Base-by-base conservation (phyloP, 2,888 invertebrate genomes). In the Mythimna loreyi region DNA sequence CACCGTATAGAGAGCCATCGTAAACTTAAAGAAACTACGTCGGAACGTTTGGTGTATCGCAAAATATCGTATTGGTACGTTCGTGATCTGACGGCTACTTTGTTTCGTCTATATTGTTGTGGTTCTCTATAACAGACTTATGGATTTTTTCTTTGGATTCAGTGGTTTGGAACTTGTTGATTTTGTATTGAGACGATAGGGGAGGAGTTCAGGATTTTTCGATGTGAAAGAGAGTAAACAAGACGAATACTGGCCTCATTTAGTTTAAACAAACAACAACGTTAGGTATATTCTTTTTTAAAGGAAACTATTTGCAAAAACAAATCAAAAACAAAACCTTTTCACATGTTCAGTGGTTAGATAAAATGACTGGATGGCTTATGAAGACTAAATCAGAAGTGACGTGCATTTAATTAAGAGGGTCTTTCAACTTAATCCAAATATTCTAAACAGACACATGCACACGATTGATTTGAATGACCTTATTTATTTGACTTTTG, bases 1-100 rank as follows among this genome's bases (percentile, higher is more conserved):
- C 56, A 56, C 76, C 56, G 74, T 75, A 71, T 74, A 78, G 74
- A 75, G 81, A 88, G 87, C 89, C 87, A 90, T 88, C 90, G 92
- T 91, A 91, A 91, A 91, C 84, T 89, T 88, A 81, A 85, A 87
- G 86, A 71, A 83, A 83, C 72, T 82, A 83, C 74, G 67, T 64
- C 47, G 64, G 61, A 82, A 67, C 68, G 75, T 78, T 78, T 70
- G 56, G 75, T 73, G 67, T 78, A 81, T 84, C 64, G 72, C 74
- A 55, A 73, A 76, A 84, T 82, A 78, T 78, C 65, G 67, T 76
- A 79, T 81, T 45, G 72, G 47, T 62, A 69, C 62, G 52, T 81
- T 67, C 71, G 59, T 65, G 71, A 73, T 82, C 72, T 69, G 74
- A 67, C 61, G 67, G 60, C 65, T 74, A 64, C 71, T 73, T 71